Base-by-base conservation (phyloP, 2,797 vertebrate genomes). In the Gymnoscopelus microlampas region DNA sequence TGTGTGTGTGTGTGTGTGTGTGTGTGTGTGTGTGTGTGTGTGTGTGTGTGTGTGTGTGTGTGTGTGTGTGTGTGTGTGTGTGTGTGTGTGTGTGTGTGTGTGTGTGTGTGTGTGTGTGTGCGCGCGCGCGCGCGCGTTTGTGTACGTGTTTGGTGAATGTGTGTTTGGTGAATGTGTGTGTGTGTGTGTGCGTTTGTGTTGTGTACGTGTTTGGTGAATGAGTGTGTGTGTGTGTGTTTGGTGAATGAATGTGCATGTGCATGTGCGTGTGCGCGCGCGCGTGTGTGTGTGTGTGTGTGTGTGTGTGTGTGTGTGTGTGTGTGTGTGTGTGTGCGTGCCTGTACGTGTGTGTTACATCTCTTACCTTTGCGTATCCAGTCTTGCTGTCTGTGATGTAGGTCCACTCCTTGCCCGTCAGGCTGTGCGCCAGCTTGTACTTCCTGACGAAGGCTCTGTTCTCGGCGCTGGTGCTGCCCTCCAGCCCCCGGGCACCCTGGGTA, bases 361-460 rank as follows among this genome's bases (percentile, higher is more conserved):
- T 82, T 93, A 98, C 98, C 96, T 99, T 98, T 19, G 96, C 91
- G 59, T 96, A 94, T 68, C 94, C 93, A 0, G 96, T 97, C 91
- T 95, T 97, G 73, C 93, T 89, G 87, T 99, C 98, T 12, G 89
- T 93, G 82, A 99, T 92, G 76, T 93, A 95, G 8, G 92, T 95
- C 97, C 97, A 99, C 69, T 98, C 96, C 85, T 96, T 96, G 83
- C 96, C 95, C 0, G 94, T 96, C 82, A 96, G 88, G 91, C 98
- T 99, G 91, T 98, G 95, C 0, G 97, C 93, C 77, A 99, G 93
- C 77, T 96, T 97, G 91, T 98, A 99, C 84, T 98, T 99, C 85
- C 97, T 94, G 70, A 99, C 98, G 0, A 98, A 99, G 0, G 98
- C 97, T 62, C 96, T 92, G 82, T 96, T 96, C 81, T 99, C 98